A percentile compares a stretch with the other conserved stretches of the same genome.
phyloP scores from a whole-genome alignment of 2,888 invertebrate species.

The Eupithecia abbreviata region DNA sequence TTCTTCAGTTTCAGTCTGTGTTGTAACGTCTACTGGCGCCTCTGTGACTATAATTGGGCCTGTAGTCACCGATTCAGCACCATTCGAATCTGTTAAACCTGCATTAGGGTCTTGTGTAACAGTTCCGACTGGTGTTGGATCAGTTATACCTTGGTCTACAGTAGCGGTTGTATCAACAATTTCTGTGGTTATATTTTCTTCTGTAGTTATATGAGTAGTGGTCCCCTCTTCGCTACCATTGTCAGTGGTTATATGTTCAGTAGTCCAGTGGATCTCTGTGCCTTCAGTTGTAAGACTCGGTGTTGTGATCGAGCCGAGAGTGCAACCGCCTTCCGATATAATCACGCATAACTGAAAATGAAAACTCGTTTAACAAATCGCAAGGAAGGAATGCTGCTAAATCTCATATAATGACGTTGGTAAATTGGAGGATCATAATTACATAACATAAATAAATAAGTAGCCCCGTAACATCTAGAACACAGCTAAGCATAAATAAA shows the following conservation, averaged over 20 bases:
- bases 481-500: background rate
- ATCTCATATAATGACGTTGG: background rate
- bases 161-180: background rate
- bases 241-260: background rate
- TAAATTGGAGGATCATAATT: background rate
- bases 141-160: background rate
- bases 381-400: background rate
- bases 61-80: background rate
- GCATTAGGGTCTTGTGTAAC: constrained; percentile 5
- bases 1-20: background rate
- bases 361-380: background rate
- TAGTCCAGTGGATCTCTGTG: background rate
- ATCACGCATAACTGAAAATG: constrained; percentile 30
- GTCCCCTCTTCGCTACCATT: background rate
- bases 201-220: background rate
- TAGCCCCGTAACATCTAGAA: background rate
- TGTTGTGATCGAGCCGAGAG: constrained; percentile 19
- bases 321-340: constrained; percentile 52
- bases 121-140: background rate
- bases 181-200: background rate
- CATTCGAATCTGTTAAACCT: background rate
- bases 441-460: background rate
- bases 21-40: background rate
- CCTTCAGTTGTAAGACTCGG: background rate
- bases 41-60: constrained; percentile 3